phyloP scores from a whole-genome alignment of 2,888 invertebrate species.

The Dascillus cervinus region DNA sequence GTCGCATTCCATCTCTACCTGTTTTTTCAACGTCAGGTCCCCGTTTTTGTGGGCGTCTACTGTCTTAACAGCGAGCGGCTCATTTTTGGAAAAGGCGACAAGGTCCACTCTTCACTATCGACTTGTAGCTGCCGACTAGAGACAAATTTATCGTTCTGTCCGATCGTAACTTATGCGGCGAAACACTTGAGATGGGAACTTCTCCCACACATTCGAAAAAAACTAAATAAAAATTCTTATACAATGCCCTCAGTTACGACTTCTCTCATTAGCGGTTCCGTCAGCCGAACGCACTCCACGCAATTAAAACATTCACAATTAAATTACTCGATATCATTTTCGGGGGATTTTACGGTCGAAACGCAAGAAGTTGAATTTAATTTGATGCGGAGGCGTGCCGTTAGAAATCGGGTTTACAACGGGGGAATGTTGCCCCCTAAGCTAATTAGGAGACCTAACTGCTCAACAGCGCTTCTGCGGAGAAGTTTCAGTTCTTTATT shows the following conservation, averaged over 20 bases:
- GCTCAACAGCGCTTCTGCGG: slow-evolving; percentile 5
- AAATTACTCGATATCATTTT: too few relatives aligned
- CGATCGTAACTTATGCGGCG: slow-evolving; percentile 33
- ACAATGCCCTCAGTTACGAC: slow-evolving; percentile 16
- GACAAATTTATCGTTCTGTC: slow-evolving; percentile 37
- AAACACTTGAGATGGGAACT: slow-evolving; percentile 27
- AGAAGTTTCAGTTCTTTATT: slow-evolving; percentile 5
- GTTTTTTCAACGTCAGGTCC: slow-evolving; percentile 16
- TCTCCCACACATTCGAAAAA: slow-evolving; percentile 28
- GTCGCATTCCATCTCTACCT: slow-evolving; percentile 16
- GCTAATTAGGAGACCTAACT: slow-evolving; percentile 10
- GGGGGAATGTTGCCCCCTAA: slow-evolving; percentile 10
- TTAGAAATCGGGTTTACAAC: too few relatives aligned
- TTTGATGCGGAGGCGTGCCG: too few relatives aligned
- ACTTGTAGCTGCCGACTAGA: slow-evolving; percentile 29
- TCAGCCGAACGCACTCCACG: too few relatives aligned
- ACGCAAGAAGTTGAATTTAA: too few relatives aligned
- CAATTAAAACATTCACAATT: too few relatives aligned
- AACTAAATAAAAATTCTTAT: too few relatives aligned
- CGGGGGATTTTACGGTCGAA: too few relatives aligned
- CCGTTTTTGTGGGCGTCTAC: slow-evolving; percentile 22
- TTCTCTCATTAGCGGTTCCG: slow-evolving; percentile 18
- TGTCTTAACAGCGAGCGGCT: slow-evolving; percentile 25
- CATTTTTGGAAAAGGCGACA: slow-evolving; percentile 26
- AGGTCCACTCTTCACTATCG: slow-evolving; percentile 28